phyloP scores from a whole-genome alignment of 2,113 vertebrate genomes.

The Stegastes partitus region DNA sequence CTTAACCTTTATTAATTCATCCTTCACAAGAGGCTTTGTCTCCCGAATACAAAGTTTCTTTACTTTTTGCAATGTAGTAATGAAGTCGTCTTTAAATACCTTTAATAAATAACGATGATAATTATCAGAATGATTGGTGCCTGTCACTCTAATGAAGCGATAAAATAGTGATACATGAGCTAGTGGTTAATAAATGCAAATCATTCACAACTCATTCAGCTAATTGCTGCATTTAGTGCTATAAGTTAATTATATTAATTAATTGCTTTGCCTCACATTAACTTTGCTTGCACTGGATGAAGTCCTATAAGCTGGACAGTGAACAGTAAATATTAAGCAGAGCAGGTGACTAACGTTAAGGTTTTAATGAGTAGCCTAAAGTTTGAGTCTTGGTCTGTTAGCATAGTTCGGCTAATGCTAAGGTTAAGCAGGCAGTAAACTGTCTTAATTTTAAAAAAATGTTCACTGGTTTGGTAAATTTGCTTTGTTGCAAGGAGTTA shows the following conservation, averaged over 20 bases:
- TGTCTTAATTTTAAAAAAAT: too few species aligned
- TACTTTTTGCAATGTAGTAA: background rate
- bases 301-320: background rate
- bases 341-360: background rate
- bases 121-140: slow-evolving; percentile 18
- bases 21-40: background rate
- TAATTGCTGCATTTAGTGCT: slow-evolving; percentile 13
- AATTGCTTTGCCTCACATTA: slow-evolving; percentile 8
- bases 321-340: background rate
- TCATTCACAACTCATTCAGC: slow-evolving; percentile 12
- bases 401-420: too few species aligned
- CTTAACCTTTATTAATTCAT: slow-evolving; percentile 21
- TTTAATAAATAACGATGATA: background rate
- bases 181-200: slow-evolving; percentile 18
- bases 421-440: too few species aligned
- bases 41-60: background rate
- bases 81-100: background rate
- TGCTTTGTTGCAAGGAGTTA: too few species aligned
- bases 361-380: too few species aligned
- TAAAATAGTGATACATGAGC: slow-evolving; percentile 22
- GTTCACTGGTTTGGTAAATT: too few species aligned
- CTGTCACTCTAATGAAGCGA: slow-evolving; percentile 21
- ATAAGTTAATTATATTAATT: slow-evolving; percentile 30
- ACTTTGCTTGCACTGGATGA: background rate
- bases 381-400: too few species aligned